Conservation (phyloP, 2,797 vertebrate species). For the Sylvilagus floridanus region DNA sequence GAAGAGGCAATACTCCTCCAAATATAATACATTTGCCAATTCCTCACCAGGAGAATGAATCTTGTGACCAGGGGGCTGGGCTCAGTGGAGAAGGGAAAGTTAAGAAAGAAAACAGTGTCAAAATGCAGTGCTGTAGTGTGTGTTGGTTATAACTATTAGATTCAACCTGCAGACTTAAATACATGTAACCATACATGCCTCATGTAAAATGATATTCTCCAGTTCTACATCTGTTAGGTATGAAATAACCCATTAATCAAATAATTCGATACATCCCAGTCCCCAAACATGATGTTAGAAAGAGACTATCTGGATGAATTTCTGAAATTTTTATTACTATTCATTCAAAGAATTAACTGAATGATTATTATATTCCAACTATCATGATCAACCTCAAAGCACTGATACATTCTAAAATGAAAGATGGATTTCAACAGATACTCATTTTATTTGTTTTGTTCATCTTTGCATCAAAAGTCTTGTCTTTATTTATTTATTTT, state of each 20-base stretch:
- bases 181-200: background rate
- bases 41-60: background rate
- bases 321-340: background rate
- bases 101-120: no score
- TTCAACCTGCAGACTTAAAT: background rate
- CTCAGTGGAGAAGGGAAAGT: background rate
- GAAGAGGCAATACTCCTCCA: background rate
- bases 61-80: background rate
- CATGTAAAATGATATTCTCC: background rate
- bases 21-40: background rate
- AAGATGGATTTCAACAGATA: background rate
- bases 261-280: background rate
- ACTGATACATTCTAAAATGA: background rate
- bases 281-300: background rate
- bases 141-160: background rate
- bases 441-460: background rate
- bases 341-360: background rate
- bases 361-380: background rate
- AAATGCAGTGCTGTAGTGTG: fast-evolving
- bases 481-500: background rate
- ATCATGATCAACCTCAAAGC: background rate
- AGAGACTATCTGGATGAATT: background rate
- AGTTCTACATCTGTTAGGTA: background rate
- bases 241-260: background rate
- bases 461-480: slow-evolving; percentile 16